A percentile compares a stretch with the other conserved stretches of the same genome.
These are phyloP conservation scores for Euura lappo DNA, from an alignment of 1,140 invertebrate genomes.

Conservation along the genomic window DNA sequence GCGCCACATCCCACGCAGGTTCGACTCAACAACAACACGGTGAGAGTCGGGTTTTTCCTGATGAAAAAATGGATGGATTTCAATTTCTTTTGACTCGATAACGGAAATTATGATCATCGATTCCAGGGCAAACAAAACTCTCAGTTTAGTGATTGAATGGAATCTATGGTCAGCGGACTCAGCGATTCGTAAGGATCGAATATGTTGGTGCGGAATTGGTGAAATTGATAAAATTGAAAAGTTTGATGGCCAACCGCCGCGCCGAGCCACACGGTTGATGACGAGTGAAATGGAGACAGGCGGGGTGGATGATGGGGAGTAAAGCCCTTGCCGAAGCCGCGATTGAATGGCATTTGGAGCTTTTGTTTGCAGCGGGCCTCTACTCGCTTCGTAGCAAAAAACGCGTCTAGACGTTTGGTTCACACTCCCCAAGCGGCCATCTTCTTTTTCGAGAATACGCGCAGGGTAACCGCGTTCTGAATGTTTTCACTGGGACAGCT, in stretches of 20 bases:
- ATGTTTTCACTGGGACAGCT: not conserved
- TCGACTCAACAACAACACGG: not conserved
- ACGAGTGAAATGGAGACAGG: not conserved
- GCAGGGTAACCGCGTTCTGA: not conserved
- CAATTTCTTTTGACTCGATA: no score
- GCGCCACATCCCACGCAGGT: not conserved
- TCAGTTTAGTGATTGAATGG: no score
- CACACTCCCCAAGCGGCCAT: not conserved
- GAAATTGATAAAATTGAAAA: not conserved
- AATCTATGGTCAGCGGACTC: no score
- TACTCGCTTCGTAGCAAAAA: not conserved
- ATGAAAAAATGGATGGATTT: no score
- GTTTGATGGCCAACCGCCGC: not conserved
- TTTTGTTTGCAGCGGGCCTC: conserved; percentile 1
- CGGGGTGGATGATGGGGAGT: not conserved
- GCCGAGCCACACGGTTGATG: not conserved
- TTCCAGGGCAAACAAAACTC: no score
- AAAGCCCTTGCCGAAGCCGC: conserved; percentile 6
- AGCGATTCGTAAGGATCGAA: no score
- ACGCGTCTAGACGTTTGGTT: conserved; percentile 6
- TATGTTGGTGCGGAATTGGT: not conserved
- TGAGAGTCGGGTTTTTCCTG: not conserved
- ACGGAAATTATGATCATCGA: no score
- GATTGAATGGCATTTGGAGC: conserved; percentile 6
- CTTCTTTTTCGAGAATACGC: conserved; percentile 1